phyloP scores from a whole-genome alignment of 2,888 invertebrate genomes.

The Choristoneura rosaceana region DNA sequence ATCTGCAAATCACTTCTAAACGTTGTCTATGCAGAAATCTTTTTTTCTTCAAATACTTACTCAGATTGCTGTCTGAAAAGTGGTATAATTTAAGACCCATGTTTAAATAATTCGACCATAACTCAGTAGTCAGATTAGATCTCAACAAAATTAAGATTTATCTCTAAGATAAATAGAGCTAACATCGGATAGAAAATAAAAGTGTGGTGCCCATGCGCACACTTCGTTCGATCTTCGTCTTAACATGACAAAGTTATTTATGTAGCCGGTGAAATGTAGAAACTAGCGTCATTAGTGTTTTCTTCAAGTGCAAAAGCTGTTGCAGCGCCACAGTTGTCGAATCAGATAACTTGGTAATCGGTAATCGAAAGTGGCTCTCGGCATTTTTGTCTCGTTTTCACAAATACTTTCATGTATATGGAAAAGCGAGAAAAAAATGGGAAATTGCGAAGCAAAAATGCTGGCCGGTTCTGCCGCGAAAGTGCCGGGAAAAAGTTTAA shows the following conservation, averaged over 20 bases:
- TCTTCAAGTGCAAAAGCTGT: not conserved
- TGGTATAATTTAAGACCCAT: constrained; percentile 31
- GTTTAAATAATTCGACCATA: constrained; percentile 35
- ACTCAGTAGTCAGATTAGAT: constrained; percentile 40
- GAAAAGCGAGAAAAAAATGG: constrained; percentile 52
- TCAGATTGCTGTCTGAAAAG: not conserved
- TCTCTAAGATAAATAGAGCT: constrained; percentile 36
- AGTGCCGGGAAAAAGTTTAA: constrained; percentile 41
- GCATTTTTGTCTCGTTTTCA: constrained; percentile 67
- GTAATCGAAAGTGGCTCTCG: constrained; percentile 64
- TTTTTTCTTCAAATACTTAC: not conserved
- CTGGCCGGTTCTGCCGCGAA: constrained; percentile 40
- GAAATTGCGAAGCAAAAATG: constrained; percentile 49
- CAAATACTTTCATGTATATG: constrained; percentile 54
- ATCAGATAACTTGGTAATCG: constrained; percentile 25
- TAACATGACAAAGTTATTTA: constrained; percentile 11
- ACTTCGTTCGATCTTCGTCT: constrained; percentile 37
- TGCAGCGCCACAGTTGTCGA: not conserved
- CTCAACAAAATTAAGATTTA: constrained; percentile 42
- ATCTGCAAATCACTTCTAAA: not conserved
- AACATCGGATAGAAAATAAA: constrained; percentile 35
- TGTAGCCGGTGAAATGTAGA: not conserved
- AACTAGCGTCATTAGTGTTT: not conserved
- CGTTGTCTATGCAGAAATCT: not conserved
- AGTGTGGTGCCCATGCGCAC: constrained; percentile 34